A percentile compares a stretch with the other conserved stretches of the same genome.
Conservation (phyloP, 2,113 vertebrate species). For the Heptranchias perlo region DNA sequence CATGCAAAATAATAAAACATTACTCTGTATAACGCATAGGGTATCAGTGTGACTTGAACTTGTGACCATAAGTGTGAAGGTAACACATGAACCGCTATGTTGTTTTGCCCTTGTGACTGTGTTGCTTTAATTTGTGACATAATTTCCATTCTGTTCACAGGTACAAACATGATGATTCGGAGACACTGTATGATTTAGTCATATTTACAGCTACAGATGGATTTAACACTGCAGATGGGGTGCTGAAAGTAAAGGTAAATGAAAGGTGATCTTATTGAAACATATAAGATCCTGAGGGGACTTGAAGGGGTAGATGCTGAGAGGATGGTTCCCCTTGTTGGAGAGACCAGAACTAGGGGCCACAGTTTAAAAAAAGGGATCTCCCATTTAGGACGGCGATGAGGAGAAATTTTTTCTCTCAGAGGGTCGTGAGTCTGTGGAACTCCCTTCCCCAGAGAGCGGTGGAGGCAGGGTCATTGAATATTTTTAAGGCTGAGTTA, state of each 20-base stretch:
- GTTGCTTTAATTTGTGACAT: neutral
- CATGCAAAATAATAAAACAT: neutral
- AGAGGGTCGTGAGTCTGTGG: no score
- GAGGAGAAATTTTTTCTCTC: no score
- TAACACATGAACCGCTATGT: neutral
- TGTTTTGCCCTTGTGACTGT: neutral
- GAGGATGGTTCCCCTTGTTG: no score
- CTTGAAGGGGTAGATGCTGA: no score
- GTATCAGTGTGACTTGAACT: neutral
- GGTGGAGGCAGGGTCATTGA: no score
- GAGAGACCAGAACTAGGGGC: no score
- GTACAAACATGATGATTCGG: constrained; percentile 80
- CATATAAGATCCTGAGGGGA: no score
- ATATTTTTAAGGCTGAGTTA: no score
- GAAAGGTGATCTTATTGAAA: neutral
- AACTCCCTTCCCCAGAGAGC: no score
- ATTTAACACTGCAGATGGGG: constrained; percentile 66
- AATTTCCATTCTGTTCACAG: constrained; percentile 48
- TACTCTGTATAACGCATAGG: neutral
- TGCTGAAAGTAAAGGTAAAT: constrained; percentile 66
- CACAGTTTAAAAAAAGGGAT: no score
- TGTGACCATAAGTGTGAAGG: neutral
- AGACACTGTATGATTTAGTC: constrained; percentile 68
- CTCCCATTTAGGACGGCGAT: no score
- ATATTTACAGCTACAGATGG: constrained; percentile 74